Conservation (phyloP, 2,797 vertebrate genomes). For the Peromyscus aztecus region DNA sequence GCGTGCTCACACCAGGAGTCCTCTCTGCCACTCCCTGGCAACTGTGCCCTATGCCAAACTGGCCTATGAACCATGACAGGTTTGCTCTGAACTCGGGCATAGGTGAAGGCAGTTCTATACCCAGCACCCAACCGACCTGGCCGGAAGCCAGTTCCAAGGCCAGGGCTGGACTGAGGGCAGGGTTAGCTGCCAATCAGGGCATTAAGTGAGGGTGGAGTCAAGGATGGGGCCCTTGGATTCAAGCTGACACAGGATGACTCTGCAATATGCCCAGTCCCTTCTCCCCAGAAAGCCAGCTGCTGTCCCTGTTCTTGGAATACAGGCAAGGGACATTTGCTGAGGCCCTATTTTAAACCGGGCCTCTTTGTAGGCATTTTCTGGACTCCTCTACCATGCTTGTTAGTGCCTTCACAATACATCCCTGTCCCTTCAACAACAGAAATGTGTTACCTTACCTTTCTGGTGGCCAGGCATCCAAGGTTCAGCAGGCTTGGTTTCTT, state of each 20-base stretch:
- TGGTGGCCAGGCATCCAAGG: neutral
- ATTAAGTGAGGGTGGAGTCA: neutral
- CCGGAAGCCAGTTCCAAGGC: neutral
- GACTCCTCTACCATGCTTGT: neutral
- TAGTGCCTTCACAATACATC: neutral
- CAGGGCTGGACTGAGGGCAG: neutral
- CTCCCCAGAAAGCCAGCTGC: neutral
- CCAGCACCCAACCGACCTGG: neutral
- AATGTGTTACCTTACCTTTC: neutral
- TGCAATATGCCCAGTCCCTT: neutral
- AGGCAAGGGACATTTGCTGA: neutral
- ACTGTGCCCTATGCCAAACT: neutral
- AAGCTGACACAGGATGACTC: constrained; percentile 69
- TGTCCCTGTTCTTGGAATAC: neutral
- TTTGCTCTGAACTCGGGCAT: neutral
- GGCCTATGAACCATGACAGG: neutral
- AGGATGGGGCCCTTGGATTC: neutral
- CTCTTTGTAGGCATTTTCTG: neutral
- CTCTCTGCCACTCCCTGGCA: neutral
- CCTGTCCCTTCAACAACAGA: neutral
- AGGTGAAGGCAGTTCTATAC: neutral
- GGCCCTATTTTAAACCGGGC: neutral
- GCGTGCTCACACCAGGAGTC: neutral
- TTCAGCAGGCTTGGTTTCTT: neutral
- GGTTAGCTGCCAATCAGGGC: neutral